These are phyloP conservation scores for Anticlea derivata DNA, from an alignment of 2,888 invertebrate species.

Conservation along the genomic window DNA sequence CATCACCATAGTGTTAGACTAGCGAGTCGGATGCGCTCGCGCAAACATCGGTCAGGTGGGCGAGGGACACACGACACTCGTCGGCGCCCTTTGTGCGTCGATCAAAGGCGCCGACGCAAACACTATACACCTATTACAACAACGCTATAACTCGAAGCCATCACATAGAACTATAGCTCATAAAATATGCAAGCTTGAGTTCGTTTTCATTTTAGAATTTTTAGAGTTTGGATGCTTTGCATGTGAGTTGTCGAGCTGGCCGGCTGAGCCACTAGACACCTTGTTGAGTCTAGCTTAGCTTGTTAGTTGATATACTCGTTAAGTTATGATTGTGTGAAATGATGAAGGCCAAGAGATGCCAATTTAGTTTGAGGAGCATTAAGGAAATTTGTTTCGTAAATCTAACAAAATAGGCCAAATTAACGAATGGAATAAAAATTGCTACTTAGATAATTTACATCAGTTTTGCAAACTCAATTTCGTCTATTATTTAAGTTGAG, in stretches of 20 bases:
- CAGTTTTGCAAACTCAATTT: too few relatives aligned
- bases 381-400: conserved; percentile 6
- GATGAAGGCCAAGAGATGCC: conserved; percentile 31
- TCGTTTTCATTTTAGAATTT: conserved; percentile 13
- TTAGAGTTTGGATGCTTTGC: conserved; percentile 38
- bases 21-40: conserved; percentile 46
- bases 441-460: too few relatives aligned
- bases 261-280: conserved; percentile 66
- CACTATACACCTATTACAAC: conserved; percentile 43
- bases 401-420: not conserved
- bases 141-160: conserved; percentile 36
- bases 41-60: conserved; percentile 78
- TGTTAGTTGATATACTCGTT: conserved; percentile 52
- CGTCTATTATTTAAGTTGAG: too few relatives aligned
- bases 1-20: conserved; percentile 39
- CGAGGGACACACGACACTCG: conserved; percentile 73
- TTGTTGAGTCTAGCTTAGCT: conserved; percentile 73
- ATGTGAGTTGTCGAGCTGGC: conserved; percentile 36
- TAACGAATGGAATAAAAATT: not conserved
- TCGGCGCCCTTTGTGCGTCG: conserved; percentile 74
- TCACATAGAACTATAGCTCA: conserved; percentile 24
- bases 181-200: conserved; percentile 15
- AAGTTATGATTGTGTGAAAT: conserved; percentile 53
- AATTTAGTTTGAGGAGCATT: conserved; percentile 13
- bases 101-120: conserved; percentile 79